A percentile compares a stretch with the other conserved stretches of the same genome.
These are phyloP conservation scores for Notothenia rossii DNA, from an alignment of 2,113 vertebrate species.

Conservation along the genomic window DNA sequence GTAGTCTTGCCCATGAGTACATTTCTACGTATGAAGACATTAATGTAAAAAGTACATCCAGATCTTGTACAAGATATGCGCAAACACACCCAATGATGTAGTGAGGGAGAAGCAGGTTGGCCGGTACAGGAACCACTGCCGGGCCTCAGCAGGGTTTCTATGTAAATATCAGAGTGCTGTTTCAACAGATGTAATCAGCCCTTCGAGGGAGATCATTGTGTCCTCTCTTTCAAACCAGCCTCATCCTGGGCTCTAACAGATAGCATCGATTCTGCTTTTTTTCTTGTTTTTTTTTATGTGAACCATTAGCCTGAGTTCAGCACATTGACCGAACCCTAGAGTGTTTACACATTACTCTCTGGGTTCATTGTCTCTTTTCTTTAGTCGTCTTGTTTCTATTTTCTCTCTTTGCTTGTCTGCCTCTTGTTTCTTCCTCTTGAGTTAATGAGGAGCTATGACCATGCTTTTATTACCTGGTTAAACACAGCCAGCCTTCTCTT, in stretches of 20 bases:
- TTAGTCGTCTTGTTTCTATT: slow-evolving; percentile 25
- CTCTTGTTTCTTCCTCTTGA: background rate
- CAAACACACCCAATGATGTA: slow-evolving; percentile 6
- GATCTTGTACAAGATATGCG: slow-evolving; percentile 43
- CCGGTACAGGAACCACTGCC: slow-evolving; percentile 8
- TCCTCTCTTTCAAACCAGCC: slow-evolving; percentile 61
- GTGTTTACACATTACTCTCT: slow-evolving; percentile 50
- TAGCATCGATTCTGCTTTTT: slow-evolving; percentile 65
- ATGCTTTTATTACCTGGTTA: background rate
- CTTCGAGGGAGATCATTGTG: slow-evolving; percentile 61
- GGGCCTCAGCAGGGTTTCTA: slow-evolving; percentile 51
- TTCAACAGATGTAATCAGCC: slow-evolving; percentile 70
- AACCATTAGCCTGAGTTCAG: slow-evolving; percentile 69
- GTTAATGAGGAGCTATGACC: slow-evolving; percentile 6
- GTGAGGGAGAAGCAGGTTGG: slow-evolving; percentile 13
- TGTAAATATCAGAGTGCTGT: slow-evolving; percentile 67
- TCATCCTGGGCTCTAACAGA: slow-evolving; percentile 51
- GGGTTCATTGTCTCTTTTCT: slow-evolving; percentile 28
- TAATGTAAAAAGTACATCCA: slow-evolving; percentile 25
- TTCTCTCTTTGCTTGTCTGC: background rate
- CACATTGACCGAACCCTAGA: slow-evolving; percentile 45
- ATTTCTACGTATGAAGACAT: slow-evolving; percentile 23
- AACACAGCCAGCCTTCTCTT: background rate
- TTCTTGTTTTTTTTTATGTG: slow-evolving; percentile 66
- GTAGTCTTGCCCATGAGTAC: background rate